Percentiles rank a stretch among this genome's conserved stretches.
These are phyloP conservation scores for Crypturellus tataupa DNA, from an alignment of 2,797 vertebrate genomes.

Conservation along the genomic window DNA sequence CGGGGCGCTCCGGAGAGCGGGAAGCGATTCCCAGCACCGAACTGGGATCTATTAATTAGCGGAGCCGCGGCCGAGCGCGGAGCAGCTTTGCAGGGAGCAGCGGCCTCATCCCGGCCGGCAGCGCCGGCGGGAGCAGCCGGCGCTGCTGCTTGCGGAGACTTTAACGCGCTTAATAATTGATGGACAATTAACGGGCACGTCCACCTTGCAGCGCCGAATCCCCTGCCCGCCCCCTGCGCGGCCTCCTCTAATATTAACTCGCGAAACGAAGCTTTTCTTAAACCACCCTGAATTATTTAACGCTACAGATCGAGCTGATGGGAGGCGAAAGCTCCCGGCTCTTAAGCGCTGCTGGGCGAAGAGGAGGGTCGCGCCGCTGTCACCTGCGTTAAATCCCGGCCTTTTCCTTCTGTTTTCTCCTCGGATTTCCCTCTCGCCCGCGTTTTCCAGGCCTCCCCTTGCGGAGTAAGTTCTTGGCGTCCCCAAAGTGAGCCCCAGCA, in stretches of 20 bases:
- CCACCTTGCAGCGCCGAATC: constrained; percentile 48
- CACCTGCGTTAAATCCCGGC: background rate
- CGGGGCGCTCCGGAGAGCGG: constrained; percentile 20
- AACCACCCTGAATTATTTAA: constrained; percentile 79
- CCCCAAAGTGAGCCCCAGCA: constrained; percentile 14
- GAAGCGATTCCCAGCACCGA: constrained; percentile 17
- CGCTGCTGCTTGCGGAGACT: background rate
- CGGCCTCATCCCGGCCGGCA: too few species aligned
- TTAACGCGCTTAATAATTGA: constrained; percentile 59
- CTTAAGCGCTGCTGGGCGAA: constrained; percentile 6
- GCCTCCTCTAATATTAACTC: constrained; percentile 64
- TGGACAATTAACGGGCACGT: constrained; percentile 56
- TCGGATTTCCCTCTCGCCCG: background rate
- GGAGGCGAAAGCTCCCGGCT: constrained; percentile 52
- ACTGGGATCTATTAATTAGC: constrained; percentile 79
- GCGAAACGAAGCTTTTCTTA: constrained; percentile 76
- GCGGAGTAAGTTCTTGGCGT: constrained; percentile 37
- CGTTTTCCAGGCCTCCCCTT: background rate
- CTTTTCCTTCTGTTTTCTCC: background rate
- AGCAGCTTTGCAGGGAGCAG: constrained; percentile 5
- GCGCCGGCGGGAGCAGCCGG: background rate
- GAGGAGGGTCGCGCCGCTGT: background rate
- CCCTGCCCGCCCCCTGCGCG: background rate
- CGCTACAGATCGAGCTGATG: constrained; percentile 67
- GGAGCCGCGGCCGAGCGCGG: constrained; percentile 57